Evolutionary conservation across 2,797 vertebrate species (phyloP), one percentile per base, ranked within the genome.

Genomic region (Sebastes itinus): DNA sequence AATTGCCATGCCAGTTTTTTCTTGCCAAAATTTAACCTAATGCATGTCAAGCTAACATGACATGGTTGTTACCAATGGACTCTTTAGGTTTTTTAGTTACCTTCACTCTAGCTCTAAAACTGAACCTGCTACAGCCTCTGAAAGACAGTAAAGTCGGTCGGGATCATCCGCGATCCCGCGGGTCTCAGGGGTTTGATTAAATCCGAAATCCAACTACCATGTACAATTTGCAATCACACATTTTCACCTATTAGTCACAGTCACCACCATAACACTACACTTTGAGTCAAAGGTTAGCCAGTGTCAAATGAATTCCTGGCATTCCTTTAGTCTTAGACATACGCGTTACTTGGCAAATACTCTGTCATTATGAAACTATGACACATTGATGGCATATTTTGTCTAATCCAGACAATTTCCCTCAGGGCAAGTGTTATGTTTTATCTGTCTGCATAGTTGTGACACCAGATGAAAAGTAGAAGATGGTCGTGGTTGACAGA

Each of bases 281-380:
- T 68, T 28, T 83, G 81, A 78, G 69, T 82, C 86, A 77, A 25
- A 63, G 49, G 28, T 81, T 3, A 67, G 23, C 1, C 3, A 7
- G 46, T 18, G 27, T 73, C 49, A 69, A 4, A 67, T 68, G 2
- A 22, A 81, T 87, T 87, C 73, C 20, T 81, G 10, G 22, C 84
- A 87, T 92, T 88, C 77, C n/a, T 80, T 83, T 72, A 46, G 56
- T 62, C 52, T 30, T 10, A 64, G 55, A 22, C 67, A 60, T 20
- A 27, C 46, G 25, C 3, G 8, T 14, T 14, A 67, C 75, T 58
- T 60, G 25, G 3, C 72, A 63, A 75, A 63, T 14, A 62, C 18
- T 68, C 30, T 65, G 75, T 73, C 8, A 78, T 80, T 64, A 62
- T 14, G n/a, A 58, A 80, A 80, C 13, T 61, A 33, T 5, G 58